Percentiles rank a stretch among this genome's conserved stretches.
Conservation (phyloP, 1,140 invertebrate species). For the Drosophila mauritiana region DNA sequence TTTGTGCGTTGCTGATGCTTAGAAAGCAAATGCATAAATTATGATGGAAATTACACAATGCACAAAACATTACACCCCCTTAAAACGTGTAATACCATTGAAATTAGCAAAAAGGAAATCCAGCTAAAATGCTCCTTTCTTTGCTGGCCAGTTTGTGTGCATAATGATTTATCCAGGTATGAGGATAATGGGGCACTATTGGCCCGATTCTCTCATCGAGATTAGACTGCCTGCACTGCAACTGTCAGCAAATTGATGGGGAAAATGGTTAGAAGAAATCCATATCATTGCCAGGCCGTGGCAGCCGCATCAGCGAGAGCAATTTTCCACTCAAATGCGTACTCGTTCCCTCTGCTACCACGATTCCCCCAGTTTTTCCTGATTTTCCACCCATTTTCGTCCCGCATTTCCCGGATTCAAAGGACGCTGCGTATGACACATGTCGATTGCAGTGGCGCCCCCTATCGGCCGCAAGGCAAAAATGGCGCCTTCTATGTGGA, state of each 20-base stretch:
- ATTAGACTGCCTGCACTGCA: conserved; percentile 58
- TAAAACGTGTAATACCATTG: conserved; percentile 44
- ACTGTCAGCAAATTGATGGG: conserved; percentile 71
- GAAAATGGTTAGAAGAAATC: conserved; percentile 53
- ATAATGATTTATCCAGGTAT: conserved; percentile 54
- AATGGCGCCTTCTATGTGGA: conserved; percentile 33
- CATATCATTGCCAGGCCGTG: conserved; percentile 58
- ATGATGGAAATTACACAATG: conserved; percentile 50
- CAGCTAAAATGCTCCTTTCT: conserved; percentile 43
- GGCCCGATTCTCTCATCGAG: conserved; percentile 17
- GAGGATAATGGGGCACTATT: conserved; percentile 15
- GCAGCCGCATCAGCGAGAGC: conserved; percentile 59
- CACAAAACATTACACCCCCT: conserved; percentile 4
- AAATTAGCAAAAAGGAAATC: conserved; percentile 41
- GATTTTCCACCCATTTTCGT: conserved; percentile 7
- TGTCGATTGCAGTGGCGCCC: conserved; percentile 70
- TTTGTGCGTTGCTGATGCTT: conserved; percentile 26
- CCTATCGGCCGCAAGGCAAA: conserved; percentile 37
- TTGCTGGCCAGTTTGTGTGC: conserved; percentile 4
- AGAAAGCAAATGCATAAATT: conserved; percentile 65
- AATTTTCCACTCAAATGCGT: conserved; percentile 74
- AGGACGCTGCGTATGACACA: conserved; percentile 68
- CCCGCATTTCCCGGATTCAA: conserved; percentile 18
- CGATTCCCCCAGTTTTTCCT: conserved; percentile 8
- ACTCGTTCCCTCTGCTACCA: background rate